Base-by-base conservation (phyloP, 2,888 invertebrate genomes). In the Meliscaeva auricollis region DNA sequence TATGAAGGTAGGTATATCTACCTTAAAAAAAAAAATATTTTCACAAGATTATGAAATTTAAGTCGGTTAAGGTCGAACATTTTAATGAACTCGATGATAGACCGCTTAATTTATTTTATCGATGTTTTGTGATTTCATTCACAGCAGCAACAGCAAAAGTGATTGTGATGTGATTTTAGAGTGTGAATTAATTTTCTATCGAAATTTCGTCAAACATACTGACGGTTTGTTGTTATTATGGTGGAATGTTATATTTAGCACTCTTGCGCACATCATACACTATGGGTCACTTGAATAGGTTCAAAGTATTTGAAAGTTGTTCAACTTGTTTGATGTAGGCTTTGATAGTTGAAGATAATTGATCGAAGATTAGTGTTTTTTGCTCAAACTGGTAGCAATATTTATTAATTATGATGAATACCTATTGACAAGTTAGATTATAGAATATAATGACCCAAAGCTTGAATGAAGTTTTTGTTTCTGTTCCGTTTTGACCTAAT, bases 31-130 rank as follows among this genome's bases (percentile, higher is more conserved):
- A 7, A 58, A 58, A 32, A 56, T 75, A 54, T 69, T 54, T 79
- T 54, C 52, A 41, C 52, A 56, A 73, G 17, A 26, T 76, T 75
- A 74, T 72, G 68, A 73, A 77, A 81, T 62, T 35, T 73, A 87
- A 81, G 76, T 87, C 87, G 87, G 87, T 87, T 87, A 87, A 87
- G 87, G 87, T 84, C 87, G 73, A 62, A 73, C 78, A 78, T 73
- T 75, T 87, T 81, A 81, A 84, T 81, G 69, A 81, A 73, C 70
- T 72, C 68, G 72, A 11, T 22, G 50, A 52, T 32, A 41, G 54
- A 38, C 50, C 44, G 38, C 32, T 50, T 41, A 22, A 22, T 13
- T 52, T n/a, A 35, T 54, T 44, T 17, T 41, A 58, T 66, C 17
- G 35, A 44, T 56, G 26, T 52, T 70, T 70, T 35, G 70, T 74